Conservation (phyloP, 2,113 vertebrate species). For the Plectropomus leopardus region DNA sequence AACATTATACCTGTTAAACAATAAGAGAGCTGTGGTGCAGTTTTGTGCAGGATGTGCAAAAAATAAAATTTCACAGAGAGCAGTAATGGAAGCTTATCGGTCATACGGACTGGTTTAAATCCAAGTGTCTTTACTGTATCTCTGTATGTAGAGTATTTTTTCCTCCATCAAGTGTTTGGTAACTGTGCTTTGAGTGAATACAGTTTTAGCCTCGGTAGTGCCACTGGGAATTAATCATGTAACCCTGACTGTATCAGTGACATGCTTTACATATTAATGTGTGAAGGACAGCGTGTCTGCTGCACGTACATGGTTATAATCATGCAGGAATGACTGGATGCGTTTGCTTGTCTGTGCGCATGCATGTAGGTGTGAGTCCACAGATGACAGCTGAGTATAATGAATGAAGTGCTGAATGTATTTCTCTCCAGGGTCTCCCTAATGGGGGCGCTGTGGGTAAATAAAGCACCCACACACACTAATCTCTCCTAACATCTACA, state of each 20-base stretch:
- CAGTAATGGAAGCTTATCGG: not conserved
- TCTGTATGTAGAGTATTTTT: constrained; percentile 6
- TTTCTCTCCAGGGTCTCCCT: constrained; percentile 72
- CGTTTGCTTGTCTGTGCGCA: constrained; percentile 16
- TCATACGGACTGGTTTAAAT: not conserved
- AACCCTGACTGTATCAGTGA: constrained; percentile 50
- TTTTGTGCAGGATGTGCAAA: no score
- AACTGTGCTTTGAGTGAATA: constrained; percentile 17
- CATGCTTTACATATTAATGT: constrained; percentile 51
- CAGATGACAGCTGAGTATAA: constrained; percentile 64
- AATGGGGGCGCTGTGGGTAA: constrained; percentile 67
- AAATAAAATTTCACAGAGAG: no score
- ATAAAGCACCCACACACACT: constrained; percentile 45
- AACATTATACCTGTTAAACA: no score
- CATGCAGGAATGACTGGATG: constrained; percentile 29
- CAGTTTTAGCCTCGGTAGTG: constrained; percentile 21
- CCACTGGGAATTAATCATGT: constrained; percentile 24
- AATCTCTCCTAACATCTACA: constrained; percentile 20
- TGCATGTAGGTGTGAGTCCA: constrained; percentile 35
- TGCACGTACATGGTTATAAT: constrained; percentile 15
- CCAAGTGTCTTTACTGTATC: not conserved
- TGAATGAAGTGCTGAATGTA: constrained; percentile 77
- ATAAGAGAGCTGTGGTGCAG: no score
- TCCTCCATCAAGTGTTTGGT: constrained; percentile 2
- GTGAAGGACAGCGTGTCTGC: constrained; percentile 23